Evolutionary conservation across 2,888 invertebrate species (phyloP), one percentile per base, ranked within the genome.

Genomic region (Pristionchus exspectatus): DNA sequence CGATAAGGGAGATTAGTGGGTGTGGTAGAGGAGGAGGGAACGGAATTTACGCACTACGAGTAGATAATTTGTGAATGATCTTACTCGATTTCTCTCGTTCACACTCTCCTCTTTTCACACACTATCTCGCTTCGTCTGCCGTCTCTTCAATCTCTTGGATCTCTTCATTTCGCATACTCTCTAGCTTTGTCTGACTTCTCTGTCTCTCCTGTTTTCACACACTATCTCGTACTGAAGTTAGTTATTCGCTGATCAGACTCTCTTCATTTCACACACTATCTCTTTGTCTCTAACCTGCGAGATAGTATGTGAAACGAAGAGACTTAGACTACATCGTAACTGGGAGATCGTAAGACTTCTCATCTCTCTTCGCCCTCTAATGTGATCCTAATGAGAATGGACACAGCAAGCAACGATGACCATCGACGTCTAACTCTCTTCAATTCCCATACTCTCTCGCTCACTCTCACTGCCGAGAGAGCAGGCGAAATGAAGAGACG

Each of bases 321-420:
- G 72, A 77, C 44, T 21, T 1, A 69, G 69, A 69, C 30, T 27
- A 69, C 30, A 30, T 30, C 69, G 30, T 69, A 14, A 69, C 30
- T 16, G 59, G 18, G 69, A 38, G 44, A 74, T 74, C 44, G 38
- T 38, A 38, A 74, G 74, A 74, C 74, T 74, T 38, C 74, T 74
- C 72, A 14, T 66, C 66, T 27, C 63, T 66, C 63, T n/a, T 10
- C 69, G 27, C 33, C 72, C n/a, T 72, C 9, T 74, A 74, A 74
- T 74, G 33, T 74, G 74, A 74, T 74, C 33, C 74, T 74, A 74
- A 74, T 74, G 33, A 74, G 74, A 74, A n/a, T 21, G 38, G 74
- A 74, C 74, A 69, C 16, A 33, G 69, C 30, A 69, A 69, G 27
- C 30, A 30, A 69, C 63, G 69, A 30, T 69, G 69, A 30, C 30